phyloP scores from a whole-genome alignment of 2,797 vertebrate genomes.

The Typhlichthys eigenmanni region DNA sequence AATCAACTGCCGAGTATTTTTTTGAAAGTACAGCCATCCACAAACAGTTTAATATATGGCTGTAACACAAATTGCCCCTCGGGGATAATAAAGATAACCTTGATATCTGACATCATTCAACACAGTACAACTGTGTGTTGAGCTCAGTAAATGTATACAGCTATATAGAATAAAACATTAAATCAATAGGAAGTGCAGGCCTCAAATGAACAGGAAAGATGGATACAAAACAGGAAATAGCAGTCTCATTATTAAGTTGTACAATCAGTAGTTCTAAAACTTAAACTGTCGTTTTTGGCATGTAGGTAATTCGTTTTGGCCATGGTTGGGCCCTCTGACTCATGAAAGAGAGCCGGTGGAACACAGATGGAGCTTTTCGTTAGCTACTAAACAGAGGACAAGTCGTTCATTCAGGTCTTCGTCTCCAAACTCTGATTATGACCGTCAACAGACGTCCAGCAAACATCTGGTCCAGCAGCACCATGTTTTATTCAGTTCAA shows the following conservation, averaged over 20 bases:
- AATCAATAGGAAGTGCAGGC: conserved; percentile 26
- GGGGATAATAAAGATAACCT: no score
- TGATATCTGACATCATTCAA: conserved; percentile 14
- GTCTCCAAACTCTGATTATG: conserved; percentile 59
- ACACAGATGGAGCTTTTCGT: conserved; percentile 82
- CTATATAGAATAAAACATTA: conserved; percentile 29
- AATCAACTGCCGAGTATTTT: no score
- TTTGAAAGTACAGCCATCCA: no score
- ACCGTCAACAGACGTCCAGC: conserved; percentile 52
- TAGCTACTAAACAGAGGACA: conserved; percentile 65
- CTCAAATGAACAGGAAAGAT: conserved; percentile 16
- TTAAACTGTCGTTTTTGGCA: conserved; percentile 87
- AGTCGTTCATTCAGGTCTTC: conserved; percentile 72
- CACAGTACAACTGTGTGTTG: conserved; percentile 27
- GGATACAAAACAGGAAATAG: conserved; percentile 49
- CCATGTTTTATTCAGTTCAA: conserved; percentile 44
- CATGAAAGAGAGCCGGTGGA: conserved; percentile 81
- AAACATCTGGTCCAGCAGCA: conserved; percentile 38
- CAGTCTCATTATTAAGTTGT: conserved; percentile 61
- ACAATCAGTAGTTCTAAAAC: conserved; percentile 74
- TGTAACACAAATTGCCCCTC: no score
- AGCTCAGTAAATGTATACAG: conserved; percentile 8
- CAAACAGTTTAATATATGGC: no score
- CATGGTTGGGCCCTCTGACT: conserved; percentile 75
- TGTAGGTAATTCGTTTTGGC: conserved; percentile 85